Base-by-base conservation (phyloP, 2,113 vertebrate species). In the Boleophthalmus pectinirostris region DNA sequence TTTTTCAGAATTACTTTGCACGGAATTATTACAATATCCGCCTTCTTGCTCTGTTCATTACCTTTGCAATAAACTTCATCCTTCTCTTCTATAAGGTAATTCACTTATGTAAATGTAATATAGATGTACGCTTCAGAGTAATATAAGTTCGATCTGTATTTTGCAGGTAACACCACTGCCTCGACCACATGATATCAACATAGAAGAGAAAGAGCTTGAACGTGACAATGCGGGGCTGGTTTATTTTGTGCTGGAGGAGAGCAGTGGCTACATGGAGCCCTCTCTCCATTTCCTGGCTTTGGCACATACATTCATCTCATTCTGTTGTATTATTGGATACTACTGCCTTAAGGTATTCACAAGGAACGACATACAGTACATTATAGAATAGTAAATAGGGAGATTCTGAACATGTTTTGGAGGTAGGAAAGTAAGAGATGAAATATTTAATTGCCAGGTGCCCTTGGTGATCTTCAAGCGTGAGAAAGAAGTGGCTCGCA, bases 51-150 rank as follows among this genome's bases (percentile, higher is more conserved):
- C 88, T 98, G 67, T 96, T 98, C 90, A 95, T 98, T 15, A 94
- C 97, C 35, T 98, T 99, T 85, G 95, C 96, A 9, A 97, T 99
- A 89, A 98, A 98, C 90, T 99, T 99, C 88, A 97, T 99, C 82
- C 93, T 99, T 38, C 96, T 99, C 53, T 98, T 99, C 82, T 99
- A 97, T 80, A 99, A 98, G 96, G 97, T 97, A 88, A 90, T 21
- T 47, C 38, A 25, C 10, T 9, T 33, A 56, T 43, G 12, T 68
- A 21, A 43, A 65, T 21, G 21, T 3, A 13, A 23, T 23, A 23
- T 8, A 21, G 18, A 21, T 21, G 21, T 21, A 53, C 7, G 20
- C 51, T n/a, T 53, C 51, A 53, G 20, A 53, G 18, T 7, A 6
- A 9, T 9, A 7, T n/a, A 8, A 20, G 3, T 53, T 9, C n/a